Percentiles rank a stretch among this genome's conserved stretches.
phyloP scores from a whole-genome alignment of 64 coral and sea anemone species.

The Actinia equina region DNA sequence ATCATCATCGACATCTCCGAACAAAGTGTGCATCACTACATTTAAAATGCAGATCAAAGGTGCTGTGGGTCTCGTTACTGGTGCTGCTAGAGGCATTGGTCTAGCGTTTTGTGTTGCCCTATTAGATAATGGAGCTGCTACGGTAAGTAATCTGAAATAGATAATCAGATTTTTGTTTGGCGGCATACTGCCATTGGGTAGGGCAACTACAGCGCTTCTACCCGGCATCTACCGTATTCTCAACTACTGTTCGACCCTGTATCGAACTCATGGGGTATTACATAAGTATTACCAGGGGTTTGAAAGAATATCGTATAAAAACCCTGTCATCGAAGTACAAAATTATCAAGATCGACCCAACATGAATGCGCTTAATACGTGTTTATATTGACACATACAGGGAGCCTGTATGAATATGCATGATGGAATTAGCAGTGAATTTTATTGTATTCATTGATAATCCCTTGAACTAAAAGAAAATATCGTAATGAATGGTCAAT shows the following conservation, averaged over 20 bases:
- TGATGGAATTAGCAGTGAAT: too few relatives aligned
- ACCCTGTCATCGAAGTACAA: neutral
- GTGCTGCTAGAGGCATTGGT: constrained; percentile 78
- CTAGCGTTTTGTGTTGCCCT: constrained; percentile 57
- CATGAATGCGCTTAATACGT: neutral
- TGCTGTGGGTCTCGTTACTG: constrained; percentile 57
- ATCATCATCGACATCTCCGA: neutral
- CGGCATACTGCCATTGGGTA: neutral
- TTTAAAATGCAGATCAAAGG: constrained; percentile 58
- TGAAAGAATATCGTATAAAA: neutral
- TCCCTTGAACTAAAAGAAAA: too few relatives aligned
- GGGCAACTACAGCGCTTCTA: neutral
- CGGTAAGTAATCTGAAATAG: too few relatives aligned
- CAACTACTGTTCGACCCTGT: too few relatives aligned
- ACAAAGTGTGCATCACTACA: neutral
- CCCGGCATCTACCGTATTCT: too few relatives aligned
- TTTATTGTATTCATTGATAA: too few relatives aligned
- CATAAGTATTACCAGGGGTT: neutral
- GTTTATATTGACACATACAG: neutral
- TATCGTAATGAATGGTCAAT: too few relatives aligned
- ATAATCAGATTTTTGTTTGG: too few relatives aligned
- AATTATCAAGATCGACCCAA: neutral
- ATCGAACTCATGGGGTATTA: neutral
- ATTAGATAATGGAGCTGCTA: constrained; percentile 49
- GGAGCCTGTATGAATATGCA: too few relatives aligned